These are phyloP conservation scores for Hylomyscus alleni DNA, from an alignment of 2,797 vertebrate genomes.

Conservation along the genomic window DNA sequence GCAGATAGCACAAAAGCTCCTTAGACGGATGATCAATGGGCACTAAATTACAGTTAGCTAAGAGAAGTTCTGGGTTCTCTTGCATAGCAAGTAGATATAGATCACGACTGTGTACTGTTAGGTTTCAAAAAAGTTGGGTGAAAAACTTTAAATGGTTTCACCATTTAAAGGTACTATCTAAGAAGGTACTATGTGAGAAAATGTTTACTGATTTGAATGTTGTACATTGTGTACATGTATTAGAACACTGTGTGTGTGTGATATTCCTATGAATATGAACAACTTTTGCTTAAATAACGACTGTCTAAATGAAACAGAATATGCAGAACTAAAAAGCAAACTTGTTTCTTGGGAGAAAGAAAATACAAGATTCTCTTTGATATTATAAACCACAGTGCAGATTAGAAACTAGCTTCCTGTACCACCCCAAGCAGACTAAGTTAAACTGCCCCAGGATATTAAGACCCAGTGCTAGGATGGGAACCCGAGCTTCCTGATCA, in stretches of 20 bases:
- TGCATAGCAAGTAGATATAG: background rate
- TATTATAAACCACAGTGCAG: background rate
- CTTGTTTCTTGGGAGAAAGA: conserved; percentile 37
- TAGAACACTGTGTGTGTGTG: too few species aligned
- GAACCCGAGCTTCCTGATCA: background rate
- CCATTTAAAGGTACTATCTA: background rate
- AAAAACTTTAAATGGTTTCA: conserved; percentile 1
- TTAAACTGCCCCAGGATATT: conserved; percentile 21
- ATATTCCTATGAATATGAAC: background rate
- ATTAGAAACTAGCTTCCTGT: conserved; percentile 13
- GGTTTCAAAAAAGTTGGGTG: background rate
- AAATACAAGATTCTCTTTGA: conserved; percentile 52
- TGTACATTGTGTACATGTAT: background rate
- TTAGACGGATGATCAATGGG: background rate
- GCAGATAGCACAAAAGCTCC: background rate
- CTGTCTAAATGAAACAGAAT: conserved; percentile 3
- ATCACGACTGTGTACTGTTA: background rate
- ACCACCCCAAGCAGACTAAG: background rate
- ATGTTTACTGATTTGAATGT: background rate
- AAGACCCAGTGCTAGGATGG: background rate
- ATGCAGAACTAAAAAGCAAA: conserved; percentile 27
- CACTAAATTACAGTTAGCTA: background rate
- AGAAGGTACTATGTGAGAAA: background rate
- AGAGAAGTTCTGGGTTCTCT: background rate
- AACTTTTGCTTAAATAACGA: background rate